These are phyloP conservation scores for Eudasyphora cyanicolor DNA, from an alignment of 2,888 invertebrate species.

Conservation along the genomic window DNA sequence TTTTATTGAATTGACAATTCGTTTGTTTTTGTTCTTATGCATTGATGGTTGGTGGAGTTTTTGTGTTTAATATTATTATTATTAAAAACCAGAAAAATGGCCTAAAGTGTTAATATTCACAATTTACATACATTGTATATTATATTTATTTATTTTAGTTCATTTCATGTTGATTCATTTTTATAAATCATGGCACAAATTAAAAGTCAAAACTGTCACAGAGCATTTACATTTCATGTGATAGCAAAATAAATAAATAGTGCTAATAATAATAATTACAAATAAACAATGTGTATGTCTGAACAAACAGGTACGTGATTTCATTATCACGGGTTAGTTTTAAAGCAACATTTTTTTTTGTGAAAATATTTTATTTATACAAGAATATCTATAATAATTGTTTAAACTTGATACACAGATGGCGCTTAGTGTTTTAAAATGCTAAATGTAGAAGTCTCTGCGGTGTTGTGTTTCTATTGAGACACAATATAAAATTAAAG, in stretches of 20 bases:
- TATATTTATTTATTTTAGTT: too few species aligned
- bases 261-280: constrained; percentile 9
- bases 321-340: neutral
- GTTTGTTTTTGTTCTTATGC: constrained; percentile 27
- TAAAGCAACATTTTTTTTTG: too few species aligned
- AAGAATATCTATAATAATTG: too few species aligned
- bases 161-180: too few species aligned
- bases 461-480: too few species aligned
- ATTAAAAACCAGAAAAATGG: constrained; percentile 32
- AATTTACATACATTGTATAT: constrained; percentile 34
- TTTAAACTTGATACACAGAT: too few species aligned
- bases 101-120: constrained; percentile 57
- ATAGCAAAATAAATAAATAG: constrained; percentile 36
- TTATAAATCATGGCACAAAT: constrained; percentile 62
- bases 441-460: too few species aligned
- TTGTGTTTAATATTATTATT: constrained; percentile 39
- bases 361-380: too few species aligned
- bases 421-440: too few species aligned
- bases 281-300: neutral
- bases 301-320: neutral
- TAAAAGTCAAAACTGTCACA: constrained; percentile 64
- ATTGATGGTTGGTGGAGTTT: constrained; percentile 47
- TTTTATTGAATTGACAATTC: neutral
- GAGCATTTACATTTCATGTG: constrained; percentile 57
- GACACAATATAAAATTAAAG: too few species aligned